Evolutionary conservation across 2,888 invertebrate species (phyloP).

Genomic region (Glyphotaelius pellucidus): DNA sequence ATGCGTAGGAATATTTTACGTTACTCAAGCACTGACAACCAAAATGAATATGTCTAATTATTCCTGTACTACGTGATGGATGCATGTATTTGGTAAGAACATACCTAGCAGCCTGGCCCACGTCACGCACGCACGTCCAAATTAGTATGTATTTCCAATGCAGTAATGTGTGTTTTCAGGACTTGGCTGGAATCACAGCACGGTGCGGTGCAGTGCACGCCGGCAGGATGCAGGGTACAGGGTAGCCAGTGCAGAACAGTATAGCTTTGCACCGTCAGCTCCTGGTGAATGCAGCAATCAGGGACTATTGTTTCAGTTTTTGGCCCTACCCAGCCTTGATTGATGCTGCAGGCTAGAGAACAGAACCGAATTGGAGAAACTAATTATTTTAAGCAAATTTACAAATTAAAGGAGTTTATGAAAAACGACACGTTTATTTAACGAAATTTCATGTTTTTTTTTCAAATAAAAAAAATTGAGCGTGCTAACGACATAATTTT

Average conservation of each 20-base stretch:
- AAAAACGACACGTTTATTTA: too few relatives aligned
- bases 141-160: conserved; percentile 45
- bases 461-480: too few relatives aligned
- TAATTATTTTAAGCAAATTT: neutral
- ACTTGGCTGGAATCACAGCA: conserved; percentile 51
- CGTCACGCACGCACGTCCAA: conserved; percentile 32
- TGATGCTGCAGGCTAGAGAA: neutral
- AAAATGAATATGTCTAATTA: too few relatives aligned
- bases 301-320: conserved; percentile 49
- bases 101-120: neutral
- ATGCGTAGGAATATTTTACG: too few relatives aligned
- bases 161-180: conserved; percentile 53
- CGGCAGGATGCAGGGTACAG: neutral
- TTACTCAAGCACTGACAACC: too few relatives aligned
- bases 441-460: too few relatives aligned
- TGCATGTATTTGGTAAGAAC: neutral
- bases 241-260: neutral
- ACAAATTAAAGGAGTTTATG: neutral
- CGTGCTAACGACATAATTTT: too few relatives aligned
- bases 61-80: too few relatives aligned
- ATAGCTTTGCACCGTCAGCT: conserved; percentile 26
- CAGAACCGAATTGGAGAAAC: neutral
- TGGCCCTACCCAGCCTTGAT: conserved; percentile 45
- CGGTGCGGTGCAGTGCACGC: conserved; percentile 11
- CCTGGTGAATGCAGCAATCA: conserved; percentile 38